Evolutionary conservation across 2,888 invertebrate species (phyloP), one percentile per base, ranked within the genome.

Genomic region (Drosophila hawaiiensis): DNA sequence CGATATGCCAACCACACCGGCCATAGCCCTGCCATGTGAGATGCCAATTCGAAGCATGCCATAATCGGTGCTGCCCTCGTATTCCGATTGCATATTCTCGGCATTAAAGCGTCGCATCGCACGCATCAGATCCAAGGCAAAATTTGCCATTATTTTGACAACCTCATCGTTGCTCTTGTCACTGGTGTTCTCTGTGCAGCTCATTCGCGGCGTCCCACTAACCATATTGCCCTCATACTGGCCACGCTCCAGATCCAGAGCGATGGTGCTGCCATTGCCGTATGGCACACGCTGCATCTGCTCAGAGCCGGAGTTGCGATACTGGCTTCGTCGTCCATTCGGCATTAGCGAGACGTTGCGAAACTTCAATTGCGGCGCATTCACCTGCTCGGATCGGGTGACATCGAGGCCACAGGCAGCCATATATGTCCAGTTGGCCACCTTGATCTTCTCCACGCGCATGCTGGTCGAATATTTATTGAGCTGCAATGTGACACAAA

Each of bases 341-440:
- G 92, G 93, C 66, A 92, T 82, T 1, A 93, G 68, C 3, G 93
- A 92, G 0, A 92, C 89, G 39, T 86, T 92, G 3, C 92, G 91
- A 35, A 84, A 92, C 59, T 86, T 90, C 33, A 89, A 80, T 37
- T 87, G 91, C 6, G 91, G 89, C 0, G 91, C 89, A 54, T 94
- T 94, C 0, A 94, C 93, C 3, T 96, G 95, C 74, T 93, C 93
- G 68, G 96, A 94, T 60, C 96, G 94, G 37, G 95, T 96, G 0
- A 97, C 96, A 84, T 97, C 96, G 56, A 99, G 94, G 0, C 99
- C 99, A 89, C 98, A 97, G 1, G 98, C 99, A 3, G 98, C 99
- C 99, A 99, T 99, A 90, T 99, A 99, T 0, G 99, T 99, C 95
- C 97, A 97, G 71, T 98, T 98, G 55, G 98, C 98, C 65, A 99